Evolutionary conservation across 2,797 vertebrate genomes (phyloP).

Genomic region (Artibeus jamaicensis): DNA sequence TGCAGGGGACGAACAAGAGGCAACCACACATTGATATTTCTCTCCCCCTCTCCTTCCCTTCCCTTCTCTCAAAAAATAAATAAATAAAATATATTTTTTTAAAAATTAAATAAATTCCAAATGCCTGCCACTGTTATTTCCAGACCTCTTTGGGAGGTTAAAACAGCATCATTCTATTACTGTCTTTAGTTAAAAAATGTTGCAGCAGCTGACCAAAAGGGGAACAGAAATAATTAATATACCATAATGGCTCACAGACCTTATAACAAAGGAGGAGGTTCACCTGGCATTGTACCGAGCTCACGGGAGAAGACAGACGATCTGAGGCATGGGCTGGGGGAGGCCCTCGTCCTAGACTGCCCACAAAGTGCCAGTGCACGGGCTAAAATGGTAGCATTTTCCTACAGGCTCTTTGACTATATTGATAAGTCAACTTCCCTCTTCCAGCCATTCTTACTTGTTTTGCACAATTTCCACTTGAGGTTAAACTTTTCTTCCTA

Average conservation of each 20-base stretch:
- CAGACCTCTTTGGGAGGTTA: constrained; percentile 19
- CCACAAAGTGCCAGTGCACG: background rate
- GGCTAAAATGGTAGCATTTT: background rate
- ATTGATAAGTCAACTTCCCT: background rate
- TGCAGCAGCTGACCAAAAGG: background rate
- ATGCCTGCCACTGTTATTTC: constrained; percentile 43
- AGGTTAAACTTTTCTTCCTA: background rate
- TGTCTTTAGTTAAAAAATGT: constrained; percentile 26
- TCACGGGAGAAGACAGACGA: background rate
- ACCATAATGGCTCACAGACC: background rate
- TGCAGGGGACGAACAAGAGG: no score
- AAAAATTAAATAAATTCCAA: constrained; percentile 59
- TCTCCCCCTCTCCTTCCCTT: no score
- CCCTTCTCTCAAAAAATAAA: no score
- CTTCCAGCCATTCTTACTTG: background rate
- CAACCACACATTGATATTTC: no score
- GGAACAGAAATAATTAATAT: background rate
- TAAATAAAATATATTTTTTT: no score
- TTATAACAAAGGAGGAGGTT: background rate
- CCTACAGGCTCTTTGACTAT: background rate
- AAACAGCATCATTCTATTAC: constrained; percentile 15
- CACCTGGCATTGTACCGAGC: background rate
- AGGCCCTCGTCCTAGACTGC: background rate
- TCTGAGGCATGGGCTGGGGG: background rate
- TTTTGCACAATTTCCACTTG: background rate